Percentiles rank a stretch among this genome's conserved stretches.
Conservation (phyloP, 2,797 vertebrate species). For the Petrocephalus schoutedeni region DNA sequence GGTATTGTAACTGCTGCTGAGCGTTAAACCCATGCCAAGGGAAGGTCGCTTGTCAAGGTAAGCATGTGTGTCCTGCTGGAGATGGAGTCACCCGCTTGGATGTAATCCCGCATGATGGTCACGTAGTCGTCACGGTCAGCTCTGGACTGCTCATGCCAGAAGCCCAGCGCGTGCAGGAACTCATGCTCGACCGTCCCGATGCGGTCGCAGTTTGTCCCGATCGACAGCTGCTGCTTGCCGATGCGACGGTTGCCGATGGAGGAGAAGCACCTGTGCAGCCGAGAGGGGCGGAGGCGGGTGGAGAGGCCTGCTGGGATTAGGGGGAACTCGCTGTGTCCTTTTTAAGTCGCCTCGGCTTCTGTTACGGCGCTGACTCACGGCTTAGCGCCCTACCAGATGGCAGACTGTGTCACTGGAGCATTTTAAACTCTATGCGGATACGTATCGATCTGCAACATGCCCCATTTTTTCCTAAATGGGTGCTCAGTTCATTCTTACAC, state of each 20-base stretch:
- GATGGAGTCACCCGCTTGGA: slow-evolving; percentile 61
- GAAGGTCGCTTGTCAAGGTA: neutral
- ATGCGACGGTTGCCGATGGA: slow-evolving; percentile 70
- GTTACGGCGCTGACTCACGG: neutral
- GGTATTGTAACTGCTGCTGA: neutral
- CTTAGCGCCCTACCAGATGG: neutral
- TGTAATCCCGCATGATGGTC: slow-evolving; percentile 73
- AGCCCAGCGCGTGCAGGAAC: slow-evolving; percentile 83
- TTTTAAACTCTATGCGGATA: neutral
- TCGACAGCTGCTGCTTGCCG: slow-evolving; percentile 76
- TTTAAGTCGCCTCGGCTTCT: neutral
- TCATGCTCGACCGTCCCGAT: slow-evolving; percentile 81
- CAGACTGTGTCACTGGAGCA: neutral
- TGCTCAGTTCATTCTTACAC: neutral
- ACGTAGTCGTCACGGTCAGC: slow-evolving; percentile 83
- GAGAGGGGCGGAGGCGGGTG: neutral
- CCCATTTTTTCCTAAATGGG: neutral
- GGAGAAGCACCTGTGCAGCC: slow-evolving; percentile 77
- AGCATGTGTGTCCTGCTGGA: neutral
- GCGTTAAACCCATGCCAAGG: neutral
- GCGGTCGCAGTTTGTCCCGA: slow-evolving; percentile 74
- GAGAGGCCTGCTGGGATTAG: neutral
- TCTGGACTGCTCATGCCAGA: slow-evolving; percentile 91
- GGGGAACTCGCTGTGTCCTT: neutral
- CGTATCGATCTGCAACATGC: neutral